Evolutionary conservation across 2,888 invertebrate species (phyloP), one percentile per base, ranked within the genome.

Genomic region (Vesta saturnalis): DNA sequence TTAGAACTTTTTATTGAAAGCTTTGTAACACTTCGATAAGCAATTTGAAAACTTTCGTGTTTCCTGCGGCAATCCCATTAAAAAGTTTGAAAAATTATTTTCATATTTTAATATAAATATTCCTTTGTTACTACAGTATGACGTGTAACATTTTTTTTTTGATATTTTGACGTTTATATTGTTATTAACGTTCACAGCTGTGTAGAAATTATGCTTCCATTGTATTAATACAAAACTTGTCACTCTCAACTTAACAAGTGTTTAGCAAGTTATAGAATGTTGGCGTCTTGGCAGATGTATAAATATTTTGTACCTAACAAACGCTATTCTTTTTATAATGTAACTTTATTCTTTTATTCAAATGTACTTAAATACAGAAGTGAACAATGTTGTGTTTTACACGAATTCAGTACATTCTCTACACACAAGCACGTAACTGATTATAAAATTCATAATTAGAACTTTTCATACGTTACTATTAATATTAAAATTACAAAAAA

Each of bases 91-190:
- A 10, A 18, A 21, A 52, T 3, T 1, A 52, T n/a, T 52, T 18
- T 19, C 52, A 18, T n/a, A 12, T 39, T 39, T n/a, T 6, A 39
- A 39, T n/a, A 39, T 39, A 39, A 23, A 39, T 39, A 39, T n/a
- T 39, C n/a, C 39, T n/a, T 39, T 39, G 3, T 39, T n/a, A n/a
- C n/a, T 39, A n/a, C 12, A 10, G n/a, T 39, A 52, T 52, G 19
- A 52, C 12, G 19, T 8, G 5, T 19, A 55, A 19, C 22, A n/a
- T n/a, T n/a, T n/a, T n/a, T 62, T 55, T 54, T 62, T 56, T 62
- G 46, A 62, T 62, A 62, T 62, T 56, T 19, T 62, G 62, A 62
- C 62, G 43, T 55, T 46, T 62, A 62, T 21, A 56, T 56, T 46
- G 43, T 56, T 23, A 62, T 62, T 18, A 56, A 23, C 5, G 21